phyloP scores from a whole-genome alignment of 2,797 vertebrate genomes.

The Lacerta bilineata region DNA sequence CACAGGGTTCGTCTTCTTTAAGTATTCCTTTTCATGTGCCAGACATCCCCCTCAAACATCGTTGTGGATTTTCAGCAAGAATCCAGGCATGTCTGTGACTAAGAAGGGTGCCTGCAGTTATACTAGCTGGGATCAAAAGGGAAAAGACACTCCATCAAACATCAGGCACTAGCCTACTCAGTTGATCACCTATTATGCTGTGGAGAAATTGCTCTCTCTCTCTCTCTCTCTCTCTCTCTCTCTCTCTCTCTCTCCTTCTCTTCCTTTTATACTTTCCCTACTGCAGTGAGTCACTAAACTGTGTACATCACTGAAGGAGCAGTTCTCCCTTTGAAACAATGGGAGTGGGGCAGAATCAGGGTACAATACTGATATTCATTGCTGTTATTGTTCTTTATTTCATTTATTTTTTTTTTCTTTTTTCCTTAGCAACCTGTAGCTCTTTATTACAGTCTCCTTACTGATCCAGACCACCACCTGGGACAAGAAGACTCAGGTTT shows the following conservation, averaged over 20 bases:
- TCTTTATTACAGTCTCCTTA: slow-evolving; percentile 66
- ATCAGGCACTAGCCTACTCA: not conserved
- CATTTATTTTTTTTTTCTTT: no score
- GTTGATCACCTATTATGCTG: not conserved
- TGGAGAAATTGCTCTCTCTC: not conserved
- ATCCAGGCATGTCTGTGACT: not conserved
- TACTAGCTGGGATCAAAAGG: slow-evolving; percentile 24
- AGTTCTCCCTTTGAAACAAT: not conserved
- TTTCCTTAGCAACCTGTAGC: slow-evolving; percentile 49
- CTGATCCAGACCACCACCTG: no score
- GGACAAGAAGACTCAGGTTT: slow-evolving; percentile 19
- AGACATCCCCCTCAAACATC: slow-evolving; percentile 15
- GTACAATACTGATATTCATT: not conserved
- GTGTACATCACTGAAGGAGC: not conserved
- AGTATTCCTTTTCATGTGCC: slow-evolving; percentile 26
- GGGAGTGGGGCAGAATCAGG: not conserved
- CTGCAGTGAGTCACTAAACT: not conserved
- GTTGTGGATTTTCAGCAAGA: not conserved
- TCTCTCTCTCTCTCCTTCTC: not conserved
- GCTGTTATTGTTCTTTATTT: no score
- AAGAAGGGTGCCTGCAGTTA: slow-evolving; percentile 22
- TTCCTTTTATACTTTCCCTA: not conserved
- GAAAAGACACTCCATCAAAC: not conserved
- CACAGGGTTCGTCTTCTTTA: not conserved
- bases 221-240: not conserved